Conservation (phyloP, 2,888 invertebrate species). For the Zygothrica quintamaculata region DNA sequence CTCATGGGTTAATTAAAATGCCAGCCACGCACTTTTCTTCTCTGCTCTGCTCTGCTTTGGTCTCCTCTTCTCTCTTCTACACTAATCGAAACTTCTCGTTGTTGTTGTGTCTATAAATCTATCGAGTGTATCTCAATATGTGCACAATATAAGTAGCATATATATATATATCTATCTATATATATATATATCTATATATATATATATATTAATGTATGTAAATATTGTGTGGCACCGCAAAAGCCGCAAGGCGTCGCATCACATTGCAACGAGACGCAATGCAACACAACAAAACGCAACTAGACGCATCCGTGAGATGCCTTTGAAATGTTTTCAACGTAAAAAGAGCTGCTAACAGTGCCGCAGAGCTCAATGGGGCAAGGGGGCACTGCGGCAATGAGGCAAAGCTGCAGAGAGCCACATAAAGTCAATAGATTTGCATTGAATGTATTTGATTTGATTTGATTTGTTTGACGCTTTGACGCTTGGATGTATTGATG, state of each 20-base stretch:
- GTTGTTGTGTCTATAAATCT: conserved; percentile 48
- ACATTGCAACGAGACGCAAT: conserved; percentile 2
- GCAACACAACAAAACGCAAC: background rate
- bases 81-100: too few relatives aligned
- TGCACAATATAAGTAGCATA: conserved; percentile 2
- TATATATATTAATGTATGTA: conserved; percentile 49
- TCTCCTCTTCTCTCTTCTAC: too few relatives aligned
- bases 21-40: conserved; percentile 66
- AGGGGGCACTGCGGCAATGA: too few relatives aligned
- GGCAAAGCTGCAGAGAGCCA: too few relatives aligned
- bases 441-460: conserved; percentile 39
- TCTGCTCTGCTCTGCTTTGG: too few relatives aligned
- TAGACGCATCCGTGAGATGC: conserved; percentile 75
- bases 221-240: conserved; percentile 71
- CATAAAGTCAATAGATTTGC: conserved; percentile 36
- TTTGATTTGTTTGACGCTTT: conserved; percentile 38
- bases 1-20: conserved; percentile 78
- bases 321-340: conserved; percentile 70
- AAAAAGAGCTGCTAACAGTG: background rate
- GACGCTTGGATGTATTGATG: too few relatives aligned
- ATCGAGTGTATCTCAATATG: conserved; percentile 43
- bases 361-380: conserved; percentile 8
- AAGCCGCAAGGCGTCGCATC: conserved; percentile 53
- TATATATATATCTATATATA: background rate
- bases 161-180: background rate